A percentile compares a stretch with the other conserved stretches of the same genome.
phyloP scores from a whole-genome alignment of 2,797 vertebrate species.

The Acipenser transmontanus region DNA sequence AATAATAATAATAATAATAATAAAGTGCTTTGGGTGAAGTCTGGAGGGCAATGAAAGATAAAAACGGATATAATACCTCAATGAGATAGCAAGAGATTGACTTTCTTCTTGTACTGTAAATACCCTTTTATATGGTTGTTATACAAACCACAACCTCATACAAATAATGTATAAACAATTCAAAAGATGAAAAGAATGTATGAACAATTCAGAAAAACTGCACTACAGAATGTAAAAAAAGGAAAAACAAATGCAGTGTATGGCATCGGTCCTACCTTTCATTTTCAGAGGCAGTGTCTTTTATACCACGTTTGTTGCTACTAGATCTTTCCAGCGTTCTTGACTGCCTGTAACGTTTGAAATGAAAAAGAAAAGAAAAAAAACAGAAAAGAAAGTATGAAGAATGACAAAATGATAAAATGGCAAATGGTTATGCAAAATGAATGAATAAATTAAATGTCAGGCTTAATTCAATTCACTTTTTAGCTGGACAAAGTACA shows the following conservation, averaged over 20 bases:
- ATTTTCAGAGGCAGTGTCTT: constrained; percentile 67
- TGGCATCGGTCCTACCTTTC: constrained; percentile 74
- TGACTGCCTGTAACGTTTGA: constrained; percentile 74
- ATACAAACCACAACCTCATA: too few species aligned
- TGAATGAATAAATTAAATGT: constrained; percentile 5
- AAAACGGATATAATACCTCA: too few species aligned
- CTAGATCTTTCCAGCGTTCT: constrained; percentile 82
- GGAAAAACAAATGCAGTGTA: not conserved
- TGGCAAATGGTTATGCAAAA: constrained; percentile 20
- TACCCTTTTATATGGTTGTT: too few species aligned
- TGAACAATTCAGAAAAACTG: not conserved
- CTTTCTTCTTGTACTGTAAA: too few species aligned
- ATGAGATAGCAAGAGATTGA: too few species aligned
- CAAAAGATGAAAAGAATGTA: too few species aligned
- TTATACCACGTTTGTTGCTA: constrained; percentile 79
- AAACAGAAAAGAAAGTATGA: constrained; percentile 36
- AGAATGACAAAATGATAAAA: constrained; percentile 32
- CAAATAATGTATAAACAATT: too few species aligned
- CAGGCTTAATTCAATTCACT: not conserved
- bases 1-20: too few species aligned
- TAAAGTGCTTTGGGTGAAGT: too few species aligned
- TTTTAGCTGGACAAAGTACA: not conserved
- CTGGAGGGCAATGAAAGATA: too few species aligned
- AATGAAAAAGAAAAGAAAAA: constrained; percentile 55
- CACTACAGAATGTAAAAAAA: not conserved